phyloP scores from a whole-genome alignment of 2,113 vertebrate species.

The Edolisoma coerulescens region DNA sequence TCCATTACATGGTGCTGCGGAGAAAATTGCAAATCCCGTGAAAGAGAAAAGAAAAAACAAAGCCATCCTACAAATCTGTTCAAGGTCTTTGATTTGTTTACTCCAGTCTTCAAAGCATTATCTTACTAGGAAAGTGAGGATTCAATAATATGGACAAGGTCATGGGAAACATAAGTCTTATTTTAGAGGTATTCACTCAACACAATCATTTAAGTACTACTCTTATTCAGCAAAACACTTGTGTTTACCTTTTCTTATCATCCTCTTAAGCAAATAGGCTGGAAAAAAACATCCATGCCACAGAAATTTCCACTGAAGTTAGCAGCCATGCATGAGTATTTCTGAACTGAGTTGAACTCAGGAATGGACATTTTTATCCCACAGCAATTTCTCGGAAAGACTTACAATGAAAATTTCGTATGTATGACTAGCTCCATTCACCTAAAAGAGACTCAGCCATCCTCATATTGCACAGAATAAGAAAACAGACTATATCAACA shows the following conservation, averaged over 20 bases:
- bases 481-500: neutral
- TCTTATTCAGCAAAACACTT: conserved; percentile 16
- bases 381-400: neutral
- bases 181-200: conserved; percentile 35
- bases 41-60: neutral
- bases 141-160: conserved; percentile 25
- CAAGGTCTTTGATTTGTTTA: conserved; percentile 35
- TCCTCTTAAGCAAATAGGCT: neutral
- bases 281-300: neutral
- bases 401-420: neutral
- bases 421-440: neutral
- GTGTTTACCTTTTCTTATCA: conserved; percentile 42
- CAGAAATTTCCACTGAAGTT: neutral
- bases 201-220: neutral
- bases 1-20: neutral
- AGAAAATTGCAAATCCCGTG: conserved; percentile 21
- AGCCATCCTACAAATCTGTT: neutral
- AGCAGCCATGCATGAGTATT: neutral
- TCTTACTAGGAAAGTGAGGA: conserved; percentile 22
- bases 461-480: neutral
- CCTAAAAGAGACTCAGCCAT: neutral
- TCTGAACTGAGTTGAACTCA: neutral
- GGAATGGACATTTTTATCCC: neutral
- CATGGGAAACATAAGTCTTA: neutral
- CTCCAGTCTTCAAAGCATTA: neutral